Evolutionary conservation across 2,113 vertebrate genomes (phyloP).

Genomic region (Polyodon spathula): DNA sequence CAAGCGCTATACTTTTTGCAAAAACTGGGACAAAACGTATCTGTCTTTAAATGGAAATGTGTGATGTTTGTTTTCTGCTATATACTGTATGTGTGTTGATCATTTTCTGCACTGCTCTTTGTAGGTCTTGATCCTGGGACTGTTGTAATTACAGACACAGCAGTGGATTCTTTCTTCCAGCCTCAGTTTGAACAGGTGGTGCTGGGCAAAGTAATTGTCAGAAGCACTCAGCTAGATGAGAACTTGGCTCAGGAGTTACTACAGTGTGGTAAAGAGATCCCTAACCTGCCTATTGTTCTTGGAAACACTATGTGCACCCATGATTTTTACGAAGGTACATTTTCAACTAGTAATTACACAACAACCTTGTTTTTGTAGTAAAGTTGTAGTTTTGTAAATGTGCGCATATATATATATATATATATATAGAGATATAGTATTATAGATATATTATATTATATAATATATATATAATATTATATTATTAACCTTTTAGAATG

Average conservation of each 20-base stretch:
- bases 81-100: background rate
- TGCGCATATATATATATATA: too few species aligned
- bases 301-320: slow-evolving; percentile 76
- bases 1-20: too few species aligned
- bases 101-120: background rate
- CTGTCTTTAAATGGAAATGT: background rate
- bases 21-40: background rate
- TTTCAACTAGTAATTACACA: background rate
- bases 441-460: too few species aligned
- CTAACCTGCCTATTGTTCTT: slow-evolving; percentile 49
- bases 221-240: slow-evolving; percentile 70
- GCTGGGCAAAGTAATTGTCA: slow-evolving; percentile 64
- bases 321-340: slow-evolving; percentile 76
- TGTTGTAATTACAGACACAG: slow-evolving; percentile 68
- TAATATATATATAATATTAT: too few species aligned
- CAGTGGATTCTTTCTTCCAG: slow-evolving; percentile 66
- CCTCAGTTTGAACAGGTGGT: slow-evolving; percentile 70
- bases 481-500: too few species aligned
- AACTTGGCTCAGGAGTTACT: slow-evolving; percentile 59
- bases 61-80: background rate
- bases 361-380: background rate
- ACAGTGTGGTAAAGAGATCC: slow-evolving; percentile 58
- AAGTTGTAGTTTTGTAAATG: background rate
- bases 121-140: slow-evolving; percentile 64
- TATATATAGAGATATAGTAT: too few species aligned